Percentiles rank a stretch among this genome's conserved stretches.
These are phyloP conservation scores for Drosophila meridiana DNA, from an alignment of 2,888 invertebrate species.

Conservation along the genomic window DNA sequence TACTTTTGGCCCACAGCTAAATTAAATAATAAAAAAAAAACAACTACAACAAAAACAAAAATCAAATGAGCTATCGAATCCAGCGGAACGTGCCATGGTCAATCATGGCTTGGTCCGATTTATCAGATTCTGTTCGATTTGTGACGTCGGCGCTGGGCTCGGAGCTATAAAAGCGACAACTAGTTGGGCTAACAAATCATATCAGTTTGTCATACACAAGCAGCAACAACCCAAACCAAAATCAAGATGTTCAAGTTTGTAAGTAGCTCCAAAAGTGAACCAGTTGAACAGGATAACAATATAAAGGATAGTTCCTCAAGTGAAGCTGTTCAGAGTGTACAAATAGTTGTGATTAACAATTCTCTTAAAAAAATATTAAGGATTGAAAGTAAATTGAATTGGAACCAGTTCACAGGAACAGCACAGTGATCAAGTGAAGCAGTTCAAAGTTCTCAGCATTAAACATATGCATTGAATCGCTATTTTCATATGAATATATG, in stretches of 20 bases:
- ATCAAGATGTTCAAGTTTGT: conserved; percentile 83
- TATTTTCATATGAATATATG: neutral
- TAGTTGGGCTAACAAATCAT: conserved; percentile 51
- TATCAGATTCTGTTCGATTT: conserved; percentile 31
- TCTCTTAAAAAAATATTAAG: neutral
- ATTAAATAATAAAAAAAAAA: conserved; percentile 44
- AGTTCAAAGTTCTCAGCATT: neutral
- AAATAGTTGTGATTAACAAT: neutral
- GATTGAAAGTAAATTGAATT: neutral
- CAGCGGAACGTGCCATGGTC: conserved; percentile 63
- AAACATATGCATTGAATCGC: neutral
- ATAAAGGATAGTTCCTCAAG: neutral
- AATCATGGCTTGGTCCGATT: conserved; percentile 20
- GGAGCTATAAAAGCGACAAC: conserved; percentile 68
- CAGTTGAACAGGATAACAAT: neutral
- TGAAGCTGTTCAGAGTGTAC: neutral
- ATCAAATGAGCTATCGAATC: conserved; percentile 41
- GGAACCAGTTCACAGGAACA: neutral
- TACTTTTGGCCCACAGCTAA: conserved; percentile 57
- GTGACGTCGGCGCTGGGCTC: conserved; percentile 32
- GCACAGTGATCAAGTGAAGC: too few relatives aligned
- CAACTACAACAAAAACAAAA: conserved; percentile 2
- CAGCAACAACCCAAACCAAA: conserved; percentile 60
- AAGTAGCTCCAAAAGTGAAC: conserved; percentile 54
- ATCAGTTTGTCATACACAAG: conserved; percentile 69